phyloP scores from a whole-genome alignment of 2,797 vertebrate species.

The Anableps anableps region DNA sequence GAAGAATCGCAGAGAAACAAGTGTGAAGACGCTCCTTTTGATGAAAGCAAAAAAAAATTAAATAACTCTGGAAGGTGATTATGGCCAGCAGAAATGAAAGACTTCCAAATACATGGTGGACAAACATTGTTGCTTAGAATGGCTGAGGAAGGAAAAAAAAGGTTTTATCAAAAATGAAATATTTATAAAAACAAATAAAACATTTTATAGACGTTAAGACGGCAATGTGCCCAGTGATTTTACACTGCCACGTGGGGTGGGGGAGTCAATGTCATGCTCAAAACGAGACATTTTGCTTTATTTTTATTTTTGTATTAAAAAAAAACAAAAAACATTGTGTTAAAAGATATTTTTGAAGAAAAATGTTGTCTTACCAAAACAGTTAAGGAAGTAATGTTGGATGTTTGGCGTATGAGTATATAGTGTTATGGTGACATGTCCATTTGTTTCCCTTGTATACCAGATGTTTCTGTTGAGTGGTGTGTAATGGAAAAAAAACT shows the following conservation, averaged over 20 bases:
- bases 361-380: constrained; percentile 76
- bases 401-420: constrained; percentile 77
- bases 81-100: not conserved
- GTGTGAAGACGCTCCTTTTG: not conserved
- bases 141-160: constrained; percentile 17
- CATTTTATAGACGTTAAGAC: constrained; percentile 58
- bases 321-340: constrained; percentile 58
- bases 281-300: constrained; percentile 75
- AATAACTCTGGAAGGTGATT: not conserved
- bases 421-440: constrained; percentile 68
- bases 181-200: constrained; percentile 31
- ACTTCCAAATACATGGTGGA: not conserved
- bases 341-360: constrained; percentile 78
- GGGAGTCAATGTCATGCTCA: constrained; percentile 60
- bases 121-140: not conserved
- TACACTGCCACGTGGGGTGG: constrained; percentile 74
- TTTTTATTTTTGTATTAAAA: constrained; percentile 61
- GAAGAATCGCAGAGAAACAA: not conserved
- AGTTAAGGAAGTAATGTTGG: constrained; percentile 64
- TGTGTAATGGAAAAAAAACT: constrained; percentile 62
- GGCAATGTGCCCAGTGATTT: constrained; percentile 68
- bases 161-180: constrained; percentile 26
- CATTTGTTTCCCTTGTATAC: constrained; percentile 68
- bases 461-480: constrained; percentile 70
- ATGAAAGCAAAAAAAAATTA: not conserved